phyloP scores from a whole-genome alignment of 1,140 invertebrate genomes.

The Coelopa frigida region DNA sequence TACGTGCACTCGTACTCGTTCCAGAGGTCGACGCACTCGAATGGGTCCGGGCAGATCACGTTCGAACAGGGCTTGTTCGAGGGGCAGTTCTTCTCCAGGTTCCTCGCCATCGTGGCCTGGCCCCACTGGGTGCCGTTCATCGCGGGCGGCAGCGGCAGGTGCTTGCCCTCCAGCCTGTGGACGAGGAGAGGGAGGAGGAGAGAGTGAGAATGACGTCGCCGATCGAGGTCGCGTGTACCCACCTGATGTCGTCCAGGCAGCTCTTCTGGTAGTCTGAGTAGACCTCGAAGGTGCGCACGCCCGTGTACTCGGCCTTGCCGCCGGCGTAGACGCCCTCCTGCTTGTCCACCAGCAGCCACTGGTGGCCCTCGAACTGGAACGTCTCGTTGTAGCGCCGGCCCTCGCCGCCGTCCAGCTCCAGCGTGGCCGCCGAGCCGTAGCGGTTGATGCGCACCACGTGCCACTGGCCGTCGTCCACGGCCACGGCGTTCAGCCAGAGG shows the following conservation, averaged over 20 bases:
- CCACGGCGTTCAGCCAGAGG: slow-evolving; percentile 81
- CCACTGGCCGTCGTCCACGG: slow-evolving; percentile 95
- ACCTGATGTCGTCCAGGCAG: slow-evolving; percentile 61
- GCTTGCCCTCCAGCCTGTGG: slow-evolving; percentile 76
- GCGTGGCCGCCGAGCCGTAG: slow-evolving; percentile 86
- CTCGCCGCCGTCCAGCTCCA: slow-evolving; percentile 92
- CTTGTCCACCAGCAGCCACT: slow-evolving; percentile 86
- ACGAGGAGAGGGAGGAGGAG: not conserved
- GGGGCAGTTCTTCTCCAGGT: slow-evolving; percentile 82
- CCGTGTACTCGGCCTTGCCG: slow-evolving; percentile 90
- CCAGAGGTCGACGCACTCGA: slow-evolving; percentile 94
- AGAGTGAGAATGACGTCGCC: not conserved
- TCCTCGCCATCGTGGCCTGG: slow-evolving; percentile 83
- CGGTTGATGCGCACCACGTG: slow-evolving; percentile 84
- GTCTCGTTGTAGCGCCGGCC: slow-evolving; percentile 91
- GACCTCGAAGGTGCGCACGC: slow-evolving; percentile 84
- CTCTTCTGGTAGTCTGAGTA: slow-evolving; percentile 90
- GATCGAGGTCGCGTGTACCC: slow-evolving; percentile 15
- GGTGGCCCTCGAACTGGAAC: slow-evolving; percentile 82
- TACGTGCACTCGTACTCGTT: slow-evolving; percentile 96
- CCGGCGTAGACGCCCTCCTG: slow-evolving; percentile 92
- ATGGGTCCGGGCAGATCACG: slow-evolving; percentile 84
- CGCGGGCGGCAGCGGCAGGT: slow-evolving; percentile 82
- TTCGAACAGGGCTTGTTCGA: slow-evolving; percentile 91
- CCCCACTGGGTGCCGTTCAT: slow-evolving; percentile 94